These are phyloP conservation scores for Helicoverpa armigera DNA, from an alignment of 1,140 invertebrate genomes.

Conservation along the genomic window DNA sequence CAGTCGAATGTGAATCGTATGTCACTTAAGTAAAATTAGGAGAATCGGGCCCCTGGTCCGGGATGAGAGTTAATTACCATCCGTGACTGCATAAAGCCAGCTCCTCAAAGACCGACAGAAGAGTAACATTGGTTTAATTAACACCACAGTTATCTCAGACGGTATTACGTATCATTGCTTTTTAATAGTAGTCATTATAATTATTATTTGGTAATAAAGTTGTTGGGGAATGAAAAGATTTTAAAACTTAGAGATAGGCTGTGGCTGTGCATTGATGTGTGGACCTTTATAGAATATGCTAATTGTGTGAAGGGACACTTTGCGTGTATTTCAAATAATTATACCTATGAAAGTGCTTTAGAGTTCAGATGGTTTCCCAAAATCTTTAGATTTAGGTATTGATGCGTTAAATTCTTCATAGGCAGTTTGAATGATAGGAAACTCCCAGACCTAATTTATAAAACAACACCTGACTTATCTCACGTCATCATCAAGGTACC, in stretches of 20 bases:
- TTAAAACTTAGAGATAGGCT: not conserved
- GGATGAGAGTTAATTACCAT: conserved; percentile 36
- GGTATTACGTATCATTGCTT: conserved; percentile 32
- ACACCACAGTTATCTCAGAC: not conserved
- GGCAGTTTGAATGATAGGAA: no score
- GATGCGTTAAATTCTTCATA: no score
- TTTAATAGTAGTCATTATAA: conserved; percentile 14
- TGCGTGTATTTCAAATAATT: not conserved
- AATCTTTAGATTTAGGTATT: no score
- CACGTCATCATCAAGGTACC: not conserved
- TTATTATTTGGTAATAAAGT: conserved; percentile 5
- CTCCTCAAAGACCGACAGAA: not conserved
- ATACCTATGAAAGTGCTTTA: no score
- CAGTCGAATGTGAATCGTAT: no score
- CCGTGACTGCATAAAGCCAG: conserved; percentile 15
- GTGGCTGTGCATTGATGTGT: not conserved
- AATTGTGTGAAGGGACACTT: not conserved
- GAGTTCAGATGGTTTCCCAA: no score
- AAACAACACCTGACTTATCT: not conserved
- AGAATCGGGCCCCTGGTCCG: not conserved
- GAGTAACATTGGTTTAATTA: conserved; percentile 21
- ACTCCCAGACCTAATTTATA: no score
- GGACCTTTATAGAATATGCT: not conserved
- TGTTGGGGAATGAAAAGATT: not conserved
- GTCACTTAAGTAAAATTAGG: no score